phyloP scores from a whole-genome alignment of 1,140 invertebrate genomes.

The Zaprionus capensis region DNA sequence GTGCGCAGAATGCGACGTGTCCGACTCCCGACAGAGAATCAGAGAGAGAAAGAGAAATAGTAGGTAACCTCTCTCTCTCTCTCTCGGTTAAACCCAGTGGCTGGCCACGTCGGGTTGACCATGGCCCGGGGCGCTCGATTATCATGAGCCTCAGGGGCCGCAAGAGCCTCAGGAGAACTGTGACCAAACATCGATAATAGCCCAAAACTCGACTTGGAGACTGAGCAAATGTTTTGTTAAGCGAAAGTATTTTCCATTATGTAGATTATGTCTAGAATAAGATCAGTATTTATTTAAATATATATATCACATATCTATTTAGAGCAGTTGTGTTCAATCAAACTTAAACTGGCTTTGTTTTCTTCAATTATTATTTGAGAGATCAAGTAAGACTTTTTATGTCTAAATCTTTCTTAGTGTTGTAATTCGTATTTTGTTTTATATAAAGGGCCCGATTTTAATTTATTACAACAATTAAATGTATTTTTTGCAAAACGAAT shows the following conservation, averaged over 20 bases:
- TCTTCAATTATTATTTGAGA: background rate
- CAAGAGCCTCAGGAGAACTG: background rate
- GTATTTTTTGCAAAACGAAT: too few species aligned
- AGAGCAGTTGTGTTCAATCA: slow-evolving; percentile 2
- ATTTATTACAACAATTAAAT: too few species aligned
- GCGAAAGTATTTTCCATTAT: slow-evolving; percentile 16
- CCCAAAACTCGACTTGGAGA: slow-evolving; percentile 57
- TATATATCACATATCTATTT: slow-evolving; percentile 19
- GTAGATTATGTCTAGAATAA: slow-evolving; percentile 14
- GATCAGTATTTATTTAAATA: slow-evolving; percentile 63
- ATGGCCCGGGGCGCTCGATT: slow-evolving; percentile 62
- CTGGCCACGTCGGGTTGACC: slow-evolving; percentile 70
- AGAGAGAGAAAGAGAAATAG: slow-evolving; percentile 2
- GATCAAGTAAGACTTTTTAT: too few species aligned
- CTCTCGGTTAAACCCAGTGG: slow-evolving; percentile 64
- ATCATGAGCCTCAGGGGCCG: slow-evolving; percentile 37
- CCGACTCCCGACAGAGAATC: slow-evolving; percentile 12
- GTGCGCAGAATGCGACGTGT: slow-evolving; percentile 26
- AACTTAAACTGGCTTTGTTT: slow-evolving; percentile 15
- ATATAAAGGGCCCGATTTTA: too few species aligned
- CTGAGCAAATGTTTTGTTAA: slow-evolving; percentile 52
- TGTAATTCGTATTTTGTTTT: too few species aligned
- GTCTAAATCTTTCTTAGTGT: too few species aligned
- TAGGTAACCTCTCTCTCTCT: slow-evolving; percentile 31
- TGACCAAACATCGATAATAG: slow-evolving; percentile 24